Evolutionary conservation across 2,888 invertebrate genomes (phyloP), one percentile per base, ranked within the genome.

Genomic region (Embidobia sp.): DNA sequence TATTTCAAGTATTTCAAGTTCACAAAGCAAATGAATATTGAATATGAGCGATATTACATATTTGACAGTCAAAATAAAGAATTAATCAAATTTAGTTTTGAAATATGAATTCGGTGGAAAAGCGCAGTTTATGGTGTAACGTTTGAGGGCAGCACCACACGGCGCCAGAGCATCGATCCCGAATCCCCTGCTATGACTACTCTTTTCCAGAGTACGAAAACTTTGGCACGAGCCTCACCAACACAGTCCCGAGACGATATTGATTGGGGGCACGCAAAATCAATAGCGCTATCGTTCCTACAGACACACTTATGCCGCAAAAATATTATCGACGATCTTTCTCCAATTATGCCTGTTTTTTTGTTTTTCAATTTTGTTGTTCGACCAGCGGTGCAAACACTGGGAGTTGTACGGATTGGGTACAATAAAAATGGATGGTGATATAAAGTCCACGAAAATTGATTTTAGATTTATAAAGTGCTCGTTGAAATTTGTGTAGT

Each of bases 81-180:
- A 22, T 22, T 22, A 22, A 6, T 22, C 6, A 22, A 22, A 4
- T 19, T 49, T 31, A 16, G 22, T 26, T 44, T 61, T 73, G 19
- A 18, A 64, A 64, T 57, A 37, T 69, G 26, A 42, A 72, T 55
- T 64, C 69, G 70, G 73, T 64, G 49, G 63, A 64, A 70, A 75
- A 80, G 63, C 67, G 78, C 78, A 80, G 78, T 77, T 80, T 61
- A 64, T 59, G 79, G 77, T 76, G 80, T 78, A 55, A 53, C 73
- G 64, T 59, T 77, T 70, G 85, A 48, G 82, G 85, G 85, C 86
- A 85, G 80, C 85, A 86, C 85, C 79, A 81, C 80, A 82, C 85
- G 76, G 83, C 67, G 77, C 77, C 77, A 78, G 81, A 79, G 79
- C 85, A 86, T 85, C 85, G 84, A 84, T 84, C 84, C 77, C 67